A percentile compares a stretch with the other conserved stretches of the same genome.
Evolutionary conservation across 2,113 vertebrate species (phyloP).

Genomic region (Cygnus buccinator): DNA sequence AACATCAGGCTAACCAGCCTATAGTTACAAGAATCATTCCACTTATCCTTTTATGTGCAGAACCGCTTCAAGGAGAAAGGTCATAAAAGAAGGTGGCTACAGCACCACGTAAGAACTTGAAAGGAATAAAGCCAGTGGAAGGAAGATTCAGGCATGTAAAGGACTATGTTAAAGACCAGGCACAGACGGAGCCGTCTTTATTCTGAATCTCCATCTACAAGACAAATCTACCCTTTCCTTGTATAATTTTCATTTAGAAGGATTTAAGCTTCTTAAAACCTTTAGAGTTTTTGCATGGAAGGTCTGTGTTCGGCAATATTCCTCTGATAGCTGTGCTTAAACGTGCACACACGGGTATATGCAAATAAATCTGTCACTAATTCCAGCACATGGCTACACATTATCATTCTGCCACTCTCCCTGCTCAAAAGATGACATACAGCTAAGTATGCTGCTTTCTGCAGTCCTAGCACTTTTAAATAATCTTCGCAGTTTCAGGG

Average conservation of each 20-base stretch:
- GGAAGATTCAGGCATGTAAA: slow-evolving; percentile 65
- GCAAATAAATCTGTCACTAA: slow-evolving; percentile 62
- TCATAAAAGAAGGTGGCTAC: slow-evolving; percentile 37
- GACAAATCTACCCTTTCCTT: slow-evolving; percentile 69
- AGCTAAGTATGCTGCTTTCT: not conserved
- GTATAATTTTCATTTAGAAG: slow-evolving; percentile 73
- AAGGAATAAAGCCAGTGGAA: slow-evolving; percentile 60
- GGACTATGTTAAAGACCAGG: slow-evolving; percentile 48
- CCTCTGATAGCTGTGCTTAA: slow-evolving; percentile 15
- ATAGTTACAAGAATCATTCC: slow-evolving; percentile 11
- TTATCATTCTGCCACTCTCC: slow-evolving; percentile 38
- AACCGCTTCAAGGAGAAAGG: slow-evolving; percentile 44
- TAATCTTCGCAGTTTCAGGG: not conserved
- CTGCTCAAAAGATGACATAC: not conserved
- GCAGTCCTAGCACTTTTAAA: slow-evolving; percentile 28
- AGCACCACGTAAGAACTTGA: slow-evolving; percentile 38
- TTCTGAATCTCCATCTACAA: slow-evolving; percentile 67
- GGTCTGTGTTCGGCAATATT: slow-evolving; percentile 1
- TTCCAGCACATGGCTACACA: slow-evolving; percentile 30
- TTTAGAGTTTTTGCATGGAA: not conserved
- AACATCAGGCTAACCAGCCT: not conserved
- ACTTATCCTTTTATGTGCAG: slow-evolving; percentile 61
- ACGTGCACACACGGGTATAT: not conserved
- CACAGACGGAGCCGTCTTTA: slow-evolving; percentile 51
- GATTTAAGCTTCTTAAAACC: slow-evolving; percentile 74